Conservation (phyloP, 2,797 vertebrate genomes). For the Cossypha polioptera region DNA sequence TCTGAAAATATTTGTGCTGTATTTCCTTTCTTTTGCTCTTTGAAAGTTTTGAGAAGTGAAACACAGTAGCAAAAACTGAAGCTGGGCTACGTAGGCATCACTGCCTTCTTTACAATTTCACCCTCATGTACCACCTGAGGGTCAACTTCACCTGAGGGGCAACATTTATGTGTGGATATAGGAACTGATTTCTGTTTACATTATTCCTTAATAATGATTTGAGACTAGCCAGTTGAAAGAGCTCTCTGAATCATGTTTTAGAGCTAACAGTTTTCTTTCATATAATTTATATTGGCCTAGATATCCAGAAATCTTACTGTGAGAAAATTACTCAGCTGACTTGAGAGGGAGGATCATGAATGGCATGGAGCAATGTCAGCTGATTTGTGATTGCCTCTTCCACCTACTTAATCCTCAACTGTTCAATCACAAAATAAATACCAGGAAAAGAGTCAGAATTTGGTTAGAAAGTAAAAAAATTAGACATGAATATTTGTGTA, state of each 20-base stretch:
- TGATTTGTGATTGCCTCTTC: not conserved
- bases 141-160: not conserved
- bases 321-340: not conserved
- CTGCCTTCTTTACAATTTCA: not conserved
- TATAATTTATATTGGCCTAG: not conserved
- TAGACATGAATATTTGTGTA: not conserved
- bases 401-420: not conserved
- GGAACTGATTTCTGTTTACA: not conserved
- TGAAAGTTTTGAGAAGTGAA: not conserved
- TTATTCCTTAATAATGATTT: not conserved
- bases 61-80: not conserved
- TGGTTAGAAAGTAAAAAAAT: not conserved
- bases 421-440: not conserved
- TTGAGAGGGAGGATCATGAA: not conserved
- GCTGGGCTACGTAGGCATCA: not conserved
- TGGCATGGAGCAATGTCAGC: not conserved
- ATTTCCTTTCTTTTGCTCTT: not conserved
- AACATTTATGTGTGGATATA: not conserved
- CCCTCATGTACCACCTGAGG: not conserved
- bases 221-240: not conserved
- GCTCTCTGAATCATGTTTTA: not conserved
- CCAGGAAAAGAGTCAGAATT: not conserved
- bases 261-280: not conserved
- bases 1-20: not conserved
- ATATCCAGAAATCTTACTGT: not conserved